Evolutionary conservation across 1,140 invertebrate genomes (phyloP).

Genomic region (Drosophila orosa): DNA sequence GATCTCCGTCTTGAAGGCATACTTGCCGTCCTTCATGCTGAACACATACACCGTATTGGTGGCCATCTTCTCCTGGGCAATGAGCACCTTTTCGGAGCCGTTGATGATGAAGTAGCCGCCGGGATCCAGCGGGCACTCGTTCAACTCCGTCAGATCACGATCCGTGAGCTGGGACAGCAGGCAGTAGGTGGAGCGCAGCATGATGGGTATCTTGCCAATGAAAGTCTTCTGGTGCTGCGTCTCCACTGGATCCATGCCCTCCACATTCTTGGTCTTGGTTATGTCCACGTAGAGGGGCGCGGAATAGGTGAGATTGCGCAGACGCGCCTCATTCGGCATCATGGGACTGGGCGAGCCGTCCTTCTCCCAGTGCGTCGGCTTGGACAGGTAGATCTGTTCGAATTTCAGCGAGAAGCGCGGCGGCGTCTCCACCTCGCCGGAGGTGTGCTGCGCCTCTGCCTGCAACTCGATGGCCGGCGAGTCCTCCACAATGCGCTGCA

Average conservation of each 20-base stretch:
- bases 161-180: constrained; percentile 96
- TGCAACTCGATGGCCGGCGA: constrained; percentile 98
- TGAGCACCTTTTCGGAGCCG: constrained; percentile 97
- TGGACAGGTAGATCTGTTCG: constrained; percentile 99
- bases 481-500: constrained; percentile 99
- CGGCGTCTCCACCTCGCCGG: constrained; percentile 96
- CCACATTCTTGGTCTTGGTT: constrained; percentile 96
- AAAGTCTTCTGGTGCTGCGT: constrained; percentile 98
- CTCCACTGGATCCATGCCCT: constrained; percentile 95
- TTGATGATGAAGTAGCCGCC: constrained; percentile 99
- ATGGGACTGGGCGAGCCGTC: constrained; percentile 99
- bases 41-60: constrained; percentile 99
- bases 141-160: constrained; percentile 99
- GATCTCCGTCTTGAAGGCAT: constrained; percentile 98
- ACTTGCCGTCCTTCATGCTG: constrained; percentile 99
- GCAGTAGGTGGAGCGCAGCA: constrained; percentile 99
- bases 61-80: constrained; percentile 99
- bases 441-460: constrained; percentile 97
- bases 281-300: constrained; percentile 99
- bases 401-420: constrained; percentile 97
- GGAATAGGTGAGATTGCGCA: constrained; percentile 96
- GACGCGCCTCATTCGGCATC: constrained; percentile 99
- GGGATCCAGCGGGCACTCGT: constrained; percentile 99
- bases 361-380: constrained; percentile 99
- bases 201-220: constrained; percentile 99